Evolutionary conservation across 2,888 invertebrate genomes (phyloP).

Genomic region (Pardosa pseudoannulata): DNA sequence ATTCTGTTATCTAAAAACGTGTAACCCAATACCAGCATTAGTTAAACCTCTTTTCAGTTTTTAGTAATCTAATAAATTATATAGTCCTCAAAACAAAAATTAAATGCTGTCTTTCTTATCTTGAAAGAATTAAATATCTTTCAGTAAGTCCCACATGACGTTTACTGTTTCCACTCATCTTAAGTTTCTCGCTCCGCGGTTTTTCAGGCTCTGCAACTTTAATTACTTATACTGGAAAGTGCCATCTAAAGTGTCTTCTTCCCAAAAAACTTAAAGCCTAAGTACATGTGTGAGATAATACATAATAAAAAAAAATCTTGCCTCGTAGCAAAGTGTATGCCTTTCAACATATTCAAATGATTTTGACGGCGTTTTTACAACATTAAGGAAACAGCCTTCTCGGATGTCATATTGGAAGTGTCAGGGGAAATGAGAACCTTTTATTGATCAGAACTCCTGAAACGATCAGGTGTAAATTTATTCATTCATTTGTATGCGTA

Average conservation of each 20-base stretch:
- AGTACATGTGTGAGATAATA: background rate
- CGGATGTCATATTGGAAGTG: background rate
- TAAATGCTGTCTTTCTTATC: background rate
- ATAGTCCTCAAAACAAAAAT: background rate
- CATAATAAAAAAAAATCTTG: background rate
- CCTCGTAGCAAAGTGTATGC: background rate
- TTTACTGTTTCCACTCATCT: background rate
- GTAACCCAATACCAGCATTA: slow-evolving; percentile 42
- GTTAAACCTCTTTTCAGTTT: slow-evolving; percentile 27
- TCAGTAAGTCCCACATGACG: background rate
- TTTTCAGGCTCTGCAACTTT: background rate
- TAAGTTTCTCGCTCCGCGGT: background rate
- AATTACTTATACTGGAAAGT: background rate
- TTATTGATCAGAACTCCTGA: background rate
- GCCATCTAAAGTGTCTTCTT: background rate
- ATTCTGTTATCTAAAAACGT: slow-evolving; percentile 1
- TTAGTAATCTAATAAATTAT: slow-evolving; percentile 61
- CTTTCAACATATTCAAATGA: slow-evolving; percentile 10
- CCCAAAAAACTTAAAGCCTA: background rate
- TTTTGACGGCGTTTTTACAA: slow-evolving; percentile 13
- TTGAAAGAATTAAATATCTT: background rate
- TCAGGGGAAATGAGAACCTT: background rate
- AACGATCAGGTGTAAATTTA: background rate
- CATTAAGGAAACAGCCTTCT: background rate
- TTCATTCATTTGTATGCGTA: background rate